These are phyloP conservation scores for Spodoptera frugiperda DNA, from an alignment of 1,140 invertebrate genomes.

Conservation along the genomic window DNA sequence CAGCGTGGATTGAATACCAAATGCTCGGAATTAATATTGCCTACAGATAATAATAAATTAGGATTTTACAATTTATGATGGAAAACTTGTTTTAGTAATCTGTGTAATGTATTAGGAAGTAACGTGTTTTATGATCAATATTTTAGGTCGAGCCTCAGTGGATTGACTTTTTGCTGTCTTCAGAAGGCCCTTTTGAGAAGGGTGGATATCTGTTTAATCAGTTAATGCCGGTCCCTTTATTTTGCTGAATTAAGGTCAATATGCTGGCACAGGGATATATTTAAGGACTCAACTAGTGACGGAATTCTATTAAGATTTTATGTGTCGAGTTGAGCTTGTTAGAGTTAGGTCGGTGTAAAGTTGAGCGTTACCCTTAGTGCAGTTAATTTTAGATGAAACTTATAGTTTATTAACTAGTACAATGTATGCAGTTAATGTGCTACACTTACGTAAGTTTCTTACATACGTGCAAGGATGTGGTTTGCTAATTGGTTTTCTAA, in stretches of 20 bases:
- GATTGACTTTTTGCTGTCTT: slow-evolving; percentile 54
- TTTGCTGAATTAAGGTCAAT: slow-evolving; percentile 51
- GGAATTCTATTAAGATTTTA: slow-evolving; percentile 32
- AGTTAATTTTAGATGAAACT: background rate
- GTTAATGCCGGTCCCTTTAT: slow-evolving; percentile 57
- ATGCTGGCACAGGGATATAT: slow-evolving; percentile 30
- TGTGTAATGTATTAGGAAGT: slow-evolving; percentile 16
- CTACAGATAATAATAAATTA: slow-evolving; percentile 19
- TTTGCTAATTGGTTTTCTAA: too few species aligned
- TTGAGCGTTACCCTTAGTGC: background rate
- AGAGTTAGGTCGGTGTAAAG: background rate
- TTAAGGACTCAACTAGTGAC: slow-evolving; percentile 26
- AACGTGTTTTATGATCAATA: slow-evolving; percentile 46
- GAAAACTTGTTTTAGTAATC: slow-evolving; percentile 18
- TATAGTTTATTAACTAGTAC: background rate
- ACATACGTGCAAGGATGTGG: background rate
- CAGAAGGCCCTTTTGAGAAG: slow-evolving; percentile 50
- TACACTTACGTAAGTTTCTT: background rate
- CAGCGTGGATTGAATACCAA: slow-evolving; percentile 15
- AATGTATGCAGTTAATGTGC: background rate
- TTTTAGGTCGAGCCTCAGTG: slow-evolving; percentile 11
- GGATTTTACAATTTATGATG: slow-evolving; percentile 2
- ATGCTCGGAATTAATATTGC: slow-evolving; percentile 7
- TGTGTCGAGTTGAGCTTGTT: slow-evolving; percentile 16
- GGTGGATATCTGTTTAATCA: slow-evolving; percentile 53